Conservation (phyloP, 2,888 invertebrate species). For the Drosophila pseudotakahashii region DNA sequence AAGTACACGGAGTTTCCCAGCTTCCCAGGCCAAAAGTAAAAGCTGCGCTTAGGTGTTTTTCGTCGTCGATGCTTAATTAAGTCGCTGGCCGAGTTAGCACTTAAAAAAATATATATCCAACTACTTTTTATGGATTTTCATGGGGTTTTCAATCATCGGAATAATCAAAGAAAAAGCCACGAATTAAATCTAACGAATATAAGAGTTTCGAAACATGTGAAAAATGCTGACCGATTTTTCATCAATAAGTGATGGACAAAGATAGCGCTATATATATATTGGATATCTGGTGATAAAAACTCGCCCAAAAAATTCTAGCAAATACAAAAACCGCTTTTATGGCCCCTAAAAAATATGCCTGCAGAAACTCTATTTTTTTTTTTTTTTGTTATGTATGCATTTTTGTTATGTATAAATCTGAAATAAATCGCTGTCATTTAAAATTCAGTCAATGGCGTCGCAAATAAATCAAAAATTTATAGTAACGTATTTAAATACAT, state of each 20-base stretch:
- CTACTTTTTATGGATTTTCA: background rate
- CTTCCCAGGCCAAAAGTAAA: slow-evolving; percentile 66
- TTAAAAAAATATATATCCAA: background rate
- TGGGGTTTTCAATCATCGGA: background rate
- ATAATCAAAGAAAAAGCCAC: slow-evolving; percentile 26
- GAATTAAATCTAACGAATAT: slow-evolving; percentile 70
- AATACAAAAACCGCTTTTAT: slow-evolving; percentile 1
- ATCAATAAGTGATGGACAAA: slow-evolving; percentile 39
- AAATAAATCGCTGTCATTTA: slow-evolving; percentile 73
- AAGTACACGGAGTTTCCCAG: slow-evolving; percentile 55
- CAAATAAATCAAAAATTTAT: slow-evolving; percentile 76
- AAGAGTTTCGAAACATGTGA: slow-evolving; percentile 55
- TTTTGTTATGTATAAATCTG: slow-evolving; percentile 55
- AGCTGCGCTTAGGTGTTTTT: slow-evolving; percentile 54
- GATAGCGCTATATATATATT: slow-evolving; percentile 9
- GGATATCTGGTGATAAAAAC: slow-evolving; percentile 2
- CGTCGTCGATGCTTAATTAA: slow-evolving; percentile 5
- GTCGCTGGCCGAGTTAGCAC: background rate
- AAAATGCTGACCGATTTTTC: slow-evolving; percentile 65
- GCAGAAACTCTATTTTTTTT: slow-evolving; percentile 53
- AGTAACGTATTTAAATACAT: slow-evolving; percentile 75
- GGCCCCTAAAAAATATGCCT: slow-evolving; percentile 53
- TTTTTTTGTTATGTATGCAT: background rate
- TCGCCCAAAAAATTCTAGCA: slow-evolving; percentile 3
- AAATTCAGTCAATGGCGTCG: slow-evolving; percentile 76